Evolutionary conservation across 2,113 vertebrate species (phyloP).

Genomic region (Vanacampus margaritifer): DNA sequence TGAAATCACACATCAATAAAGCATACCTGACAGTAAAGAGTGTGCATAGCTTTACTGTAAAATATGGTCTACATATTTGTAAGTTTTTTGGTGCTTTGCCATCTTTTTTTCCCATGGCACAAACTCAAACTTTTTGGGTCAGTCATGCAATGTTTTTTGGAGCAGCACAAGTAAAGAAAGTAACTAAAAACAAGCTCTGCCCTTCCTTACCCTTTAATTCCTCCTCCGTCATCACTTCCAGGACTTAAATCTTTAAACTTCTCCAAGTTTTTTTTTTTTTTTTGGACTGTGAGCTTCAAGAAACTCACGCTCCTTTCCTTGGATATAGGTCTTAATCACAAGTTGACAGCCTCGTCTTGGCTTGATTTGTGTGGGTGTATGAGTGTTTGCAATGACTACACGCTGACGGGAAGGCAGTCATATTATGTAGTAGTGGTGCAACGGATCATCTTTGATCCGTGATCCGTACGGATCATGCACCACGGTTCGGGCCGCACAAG

Average conservation of each 20-base stretch:
- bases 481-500: too few species aligned
- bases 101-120: background rate
- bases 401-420: conserved; percentile 53
- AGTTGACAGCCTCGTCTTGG: conserved; percentile 49
- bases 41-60: background rate
- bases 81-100: background rate
- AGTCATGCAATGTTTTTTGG: conserved; percentile 20
- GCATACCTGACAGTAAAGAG: background rate
- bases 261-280: conserved; percentile 18
- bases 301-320: conserved; percentile 48
- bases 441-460: too few species aligned
- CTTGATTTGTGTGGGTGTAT: conserved; percentile 27
- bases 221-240: conserved; percentile 40
- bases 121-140: background rate
- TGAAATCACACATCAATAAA: background rate
- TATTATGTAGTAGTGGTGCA: background rate
- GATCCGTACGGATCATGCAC: too few species aligned
- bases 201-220: conserved; percentile 59
- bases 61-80: too few species aligned
- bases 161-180: conserved; percentile 45
- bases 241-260: conserved; percentile 48
- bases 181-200: conserved; percentile 46
- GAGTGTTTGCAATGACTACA: conserved; percentile 14
- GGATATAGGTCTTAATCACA: conserved; percentile 65
- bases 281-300: conserved; percentile 47